phyloP scores from a whole-genome alignment of 2,797 vertebrate species.

The Ataeniobius toweri region DNA sequence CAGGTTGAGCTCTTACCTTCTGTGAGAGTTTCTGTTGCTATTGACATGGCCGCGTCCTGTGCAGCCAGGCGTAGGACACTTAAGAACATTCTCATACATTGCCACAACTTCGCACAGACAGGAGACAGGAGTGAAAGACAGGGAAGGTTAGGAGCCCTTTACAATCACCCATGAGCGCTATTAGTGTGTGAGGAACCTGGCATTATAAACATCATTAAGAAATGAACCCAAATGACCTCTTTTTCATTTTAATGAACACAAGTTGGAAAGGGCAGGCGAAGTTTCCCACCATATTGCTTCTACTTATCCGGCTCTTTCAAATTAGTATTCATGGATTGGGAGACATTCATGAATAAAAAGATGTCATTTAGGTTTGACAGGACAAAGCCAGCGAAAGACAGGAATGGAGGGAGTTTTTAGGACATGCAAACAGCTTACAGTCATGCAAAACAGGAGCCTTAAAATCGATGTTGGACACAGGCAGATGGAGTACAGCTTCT shows the following conservation, averaged over 20 bases:
- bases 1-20: slow-evolving; percentile 88
- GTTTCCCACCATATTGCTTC: slow-evolving; percentile 75
- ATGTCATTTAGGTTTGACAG: slow-evolving; percentile 78
- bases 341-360: slow-evolving; percentile 77
- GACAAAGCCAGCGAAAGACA: slow-evolving; percentile 60
- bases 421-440: slow-evolving; percentile 69
- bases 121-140: slow-evolving; percentile 88
- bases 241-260: slow-evolving; percentile 78
- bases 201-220: slow-evolving; percentile 81
- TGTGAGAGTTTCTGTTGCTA: slow-evolving; percentile 99
- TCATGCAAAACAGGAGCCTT: slow-evolving; percentile 72
- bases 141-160: slow-evolving; percentile 85
- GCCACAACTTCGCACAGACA: slow-evolving; percentile 93
- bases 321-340: slow-evolving; percentile 75
- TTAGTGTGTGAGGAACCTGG: slow-evolving; percentile 77
- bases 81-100: slow-evolving; percentile 99
- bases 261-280: slow-evolving; percentile 77
- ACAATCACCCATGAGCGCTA: slow-evolving; percentile 77
- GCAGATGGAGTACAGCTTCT: slow-evolving; percentile 45
- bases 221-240: slow-evolving; percentile 78
- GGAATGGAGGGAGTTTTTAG: slow-evolving; percentile 45
- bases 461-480: slow-evolving; percentile 58
- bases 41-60: slow-evolving; percentile 99
- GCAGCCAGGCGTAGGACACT: slow-evolving; percentile 99
- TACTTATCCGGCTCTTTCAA: slow-evolving; percentile 74